Conservation (phyloP, 2,888 invertebrate genomes). For the Pristionchus exspectatus region DNA sequence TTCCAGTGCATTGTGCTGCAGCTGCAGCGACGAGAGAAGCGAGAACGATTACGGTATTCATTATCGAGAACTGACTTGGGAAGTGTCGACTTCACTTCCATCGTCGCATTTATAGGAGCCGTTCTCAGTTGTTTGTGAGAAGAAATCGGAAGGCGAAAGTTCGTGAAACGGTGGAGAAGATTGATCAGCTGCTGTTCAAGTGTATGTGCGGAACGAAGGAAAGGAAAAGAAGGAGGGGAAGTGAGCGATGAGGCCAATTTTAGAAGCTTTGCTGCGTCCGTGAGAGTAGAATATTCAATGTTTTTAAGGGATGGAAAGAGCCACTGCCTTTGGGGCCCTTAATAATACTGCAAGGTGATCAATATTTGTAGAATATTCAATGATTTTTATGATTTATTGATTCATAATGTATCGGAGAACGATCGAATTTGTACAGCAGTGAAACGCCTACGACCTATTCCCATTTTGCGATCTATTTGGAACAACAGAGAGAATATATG, state of each 20-base stretch:
- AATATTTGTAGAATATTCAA: too few relatives aligned
- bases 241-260: background rate
- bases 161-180: background rate
- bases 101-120: background rate
- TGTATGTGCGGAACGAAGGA: background rate
- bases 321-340: too few relatives aligned
- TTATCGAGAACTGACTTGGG: constrained; percentile 26
- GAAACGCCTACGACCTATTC: background rate
- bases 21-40: background rate
- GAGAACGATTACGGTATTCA: constrained; percentile 42
- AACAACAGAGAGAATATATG: background rate
- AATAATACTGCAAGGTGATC: too few relatives aligned
- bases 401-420: background rate
- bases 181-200: background rate
- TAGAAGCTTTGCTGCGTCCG: too few relatives aligned
- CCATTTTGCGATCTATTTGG: background rate
- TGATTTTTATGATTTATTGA: background rate
- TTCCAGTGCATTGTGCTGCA: constrained; percentile 36
- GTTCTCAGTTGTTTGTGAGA: background rate
- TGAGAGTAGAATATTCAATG: too few relatives aligned
- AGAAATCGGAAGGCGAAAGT: background rate
- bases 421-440: background rate
- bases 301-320: too few relatives aligned
- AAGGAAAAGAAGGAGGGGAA: background rate
- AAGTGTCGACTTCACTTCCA: background rate